Base-by-base conservation (phyloP, 1,140 invertebrate species). In the Protaetia brevitarsis region DNA sequence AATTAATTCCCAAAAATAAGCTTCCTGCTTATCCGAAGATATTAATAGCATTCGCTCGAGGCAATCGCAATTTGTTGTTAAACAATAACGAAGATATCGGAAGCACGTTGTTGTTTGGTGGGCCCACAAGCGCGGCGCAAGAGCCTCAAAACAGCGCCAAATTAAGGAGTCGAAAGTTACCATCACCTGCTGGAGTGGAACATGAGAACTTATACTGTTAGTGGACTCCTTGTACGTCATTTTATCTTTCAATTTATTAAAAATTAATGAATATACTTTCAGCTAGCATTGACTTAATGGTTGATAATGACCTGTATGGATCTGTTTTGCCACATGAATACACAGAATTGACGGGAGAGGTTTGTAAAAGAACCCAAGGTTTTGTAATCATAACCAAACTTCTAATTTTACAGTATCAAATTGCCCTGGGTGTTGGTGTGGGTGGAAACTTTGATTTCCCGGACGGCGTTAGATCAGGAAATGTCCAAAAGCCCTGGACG, bases 371-470 rank as follows among this genome's bases (percentile, higher is more conserved):
- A 1, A 23, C 16, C 7, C 10, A 1, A 58, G 29, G 29, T 58
- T 7, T 28, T 3, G 36, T 36, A 64, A 37, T 30, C 11, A 19
- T 21, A 23, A 23, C 13, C 1, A 2, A n/a, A n/a, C 13, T 34
- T 60, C 64, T 68, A n/a, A n/a, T 27, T 34, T 71, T 70, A 16
- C 56, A 74, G 73, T 66, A 67, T 26, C 66, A 63, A 6, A 34
- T 75, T 21, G 68, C 69, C 11, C 13, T 76, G 16, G 74, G 74
- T 1, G 67, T 74, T 10, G 74, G 69, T 59, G 73, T 71, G 8
- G 74, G 73, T 41, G 74, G 74, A 16, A 31, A 66, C 6, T 64
- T 51, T 31, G 68, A 71, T 56, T 76, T 76, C 59, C 74, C 74
- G 11, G 68, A 76, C 45, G 63, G 45, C 27, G 71, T 31, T 45